These are phyloP conservation scores for Chroicocephalus ridibundus DNA, from an alignment of 2,113 vertebrate genomes.

Conservation along the genomic window DNA sequence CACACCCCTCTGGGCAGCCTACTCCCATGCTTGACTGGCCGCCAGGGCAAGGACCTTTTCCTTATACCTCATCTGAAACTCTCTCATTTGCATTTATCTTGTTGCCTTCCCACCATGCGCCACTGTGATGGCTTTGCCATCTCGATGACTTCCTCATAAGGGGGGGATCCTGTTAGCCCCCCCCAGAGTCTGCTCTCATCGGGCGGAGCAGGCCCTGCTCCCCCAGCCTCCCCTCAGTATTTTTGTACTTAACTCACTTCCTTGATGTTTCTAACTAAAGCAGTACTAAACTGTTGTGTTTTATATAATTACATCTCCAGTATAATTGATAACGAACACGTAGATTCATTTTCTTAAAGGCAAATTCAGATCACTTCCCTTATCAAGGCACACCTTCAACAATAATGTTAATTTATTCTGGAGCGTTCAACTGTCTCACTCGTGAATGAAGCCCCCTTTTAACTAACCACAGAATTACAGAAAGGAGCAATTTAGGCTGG, in stretches of 20 bases:
- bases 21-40: background rate
- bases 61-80: background rate
- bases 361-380: background rate
- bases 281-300: background rate
- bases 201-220: background rate
- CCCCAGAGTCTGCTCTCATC: background rate
- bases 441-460: background rate
- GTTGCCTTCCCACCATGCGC: background rate
- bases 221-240: background rate
- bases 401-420: background rate
- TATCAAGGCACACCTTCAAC: background rate
- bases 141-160: background rate
- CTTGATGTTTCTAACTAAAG: background rate
- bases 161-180: background rate
- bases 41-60: background rate
- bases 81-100: background rate
- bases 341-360: background rate
- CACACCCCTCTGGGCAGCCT: background rate
- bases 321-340: background rate
- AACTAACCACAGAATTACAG: background rate
- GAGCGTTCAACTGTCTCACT: background rate
- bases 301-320: background rate
- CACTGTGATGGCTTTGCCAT: fast-evolving
- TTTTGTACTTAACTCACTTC: background rate
- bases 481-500: background rate